Evolutionary conservation across 2,888 invertebrate species (phyloP), one percentile per base, ranked within the genome.

Genomic region (Strigamia crassipes): DNA sequence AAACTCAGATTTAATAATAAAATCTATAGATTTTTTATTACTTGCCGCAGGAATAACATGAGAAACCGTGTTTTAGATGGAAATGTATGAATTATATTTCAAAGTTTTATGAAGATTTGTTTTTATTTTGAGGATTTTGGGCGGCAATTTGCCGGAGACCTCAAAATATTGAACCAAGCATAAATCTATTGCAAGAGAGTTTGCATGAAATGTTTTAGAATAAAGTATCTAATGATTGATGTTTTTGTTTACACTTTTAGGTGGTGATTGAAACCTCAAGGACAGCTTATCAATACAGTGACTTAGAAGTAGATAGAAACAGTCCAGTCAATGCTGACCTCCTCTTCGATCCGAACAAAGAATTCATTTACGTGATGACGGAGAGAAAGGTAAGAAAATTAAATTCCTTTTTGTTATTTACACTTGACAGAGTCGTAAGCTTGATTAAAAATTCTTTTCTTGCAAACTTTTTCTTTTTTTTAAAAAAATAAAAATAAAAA

Each of bases 301-400:
- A 96, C 87, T 92, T 96, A 84, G 91, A 92, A 61, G 94, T 97
- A 82, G 95, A 96, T 87, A 92, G 93, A 84, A 92, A 92, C 41
- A 94, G 94, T 31, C 91, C 93, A 73, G 94, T 97, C 84, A 95
- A 95, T 88, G 92, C 94, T 85, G 96, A 97, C 90, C 92, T 97
- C 90, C 93, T 94, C 87, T 96, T 97, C 88, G 97, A 97, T 90
- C 92, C 94, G 86, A 94, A 94, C 87, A 91, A 93, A 86, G 93
- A 96, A 91, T 95, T 96, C 90, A 92, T 97, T 84, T 97, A 97
- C 89, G 95, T 96, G 38, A 95, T 97, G 94, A 96, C 97, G 78
- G 93, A 94, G 88, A 92, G 92, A 87, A 94, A 94, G 91, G 96
- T 97, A 88, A 88, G 88, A 80, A 46, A 42, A 66, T 66, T 66